Conservation (phyloP, 2,797 vertebrate genomes). For the Selene dorsalis region DNA sequence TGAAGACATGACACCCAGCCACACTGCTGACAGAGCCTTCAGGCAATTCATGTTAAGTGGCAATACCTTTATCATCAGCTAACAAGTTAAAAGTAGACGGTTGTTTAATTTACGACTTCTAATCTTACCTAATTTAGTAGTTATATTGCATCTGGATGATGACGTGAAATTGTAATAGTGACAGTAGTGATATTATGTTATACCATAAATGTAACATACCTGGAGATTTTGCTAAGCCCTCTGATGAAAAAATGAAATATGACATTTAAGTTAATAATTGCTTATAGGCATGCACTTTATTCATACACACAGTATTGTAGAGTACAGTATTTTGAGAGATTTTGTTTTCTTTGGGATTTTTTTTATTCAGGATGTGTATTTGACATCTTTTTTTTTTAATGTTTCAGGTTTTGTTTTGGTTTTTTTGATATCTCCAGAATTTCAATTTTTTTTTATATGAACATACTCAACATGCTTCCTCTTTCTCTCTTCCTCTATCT, state of each 20-base stretch:
- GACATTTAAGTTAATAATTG: neutral
- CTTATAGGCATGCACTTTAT: neutral
- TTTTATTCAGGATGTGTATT: neutral
- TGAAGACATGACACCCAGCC: neutral
- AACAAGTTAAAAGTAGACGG: neutral
- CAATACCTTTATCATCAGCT: neutral
- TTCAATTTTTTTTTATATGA: neutral
- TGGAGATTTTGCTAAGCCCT: neutral
- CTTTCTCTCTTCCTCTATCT: neutral
- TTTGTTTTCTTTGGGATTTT: neutral
- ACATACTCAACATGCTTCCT: neutral
- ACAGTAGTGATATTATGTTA: neutral
- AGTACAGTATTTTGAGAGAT: too few species aligned
- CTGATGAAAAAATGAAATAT: neutral
- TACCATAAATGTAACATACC: neutral
- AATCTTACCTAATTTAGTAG: neutral
- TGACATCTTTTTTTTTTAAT: neutral
- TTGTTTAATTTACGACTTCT: neutral
- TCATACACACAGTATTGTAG: neutral
- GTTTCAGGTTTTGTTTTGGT: neutral
- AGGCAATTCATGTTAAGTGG: constrained; percentile 1
- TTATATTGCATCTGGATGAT: neutral
- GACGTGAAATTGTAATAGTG: neutral
- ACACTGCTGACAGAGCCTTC: neutral
- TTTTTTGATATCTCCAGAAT: too few species aligned